Evolutionary conservation across 2,888 invertebrate genomes (phyloP).

Genomic region (Cacoxenus indagator): DNA sequence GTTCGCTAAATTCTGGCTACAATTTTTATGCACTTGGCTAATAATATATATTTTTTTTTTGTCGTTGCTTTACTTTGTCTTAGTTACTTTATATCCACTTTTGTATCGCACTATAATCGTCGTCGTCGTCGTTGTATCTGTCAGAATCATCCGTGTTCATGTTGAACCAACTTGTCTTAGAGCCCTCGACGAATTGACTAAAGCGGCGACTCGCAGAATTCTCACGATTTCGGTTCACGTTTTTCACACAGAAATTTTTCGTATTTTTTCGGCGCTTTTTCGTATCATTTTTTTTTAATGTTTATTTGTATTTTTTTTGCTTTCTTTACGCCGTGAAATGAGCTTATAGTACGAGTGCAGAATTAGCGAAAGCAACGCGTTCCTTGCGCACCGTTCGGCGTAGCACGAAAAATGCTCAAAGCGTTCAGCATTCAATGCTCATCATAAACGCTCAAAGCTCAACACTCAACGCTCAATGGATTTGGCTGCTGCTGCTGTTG

Average conservation of each 20-base stretch:
- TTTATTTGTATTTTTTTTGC: slow-evolving; percentile 31
- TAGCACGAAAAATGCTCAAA: not conserved
- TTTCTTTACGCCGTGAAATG: slow-evolving; percentile 38
- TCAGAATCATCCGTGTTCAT: not conserved
- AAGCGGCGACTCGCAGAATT: not conserved
- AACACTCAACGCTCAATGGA: no score
- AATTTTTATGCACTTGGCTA: no score
- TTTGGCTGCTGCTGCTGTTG: slow-evolving; percentile 30
- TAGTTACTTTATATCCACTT: not conserved
- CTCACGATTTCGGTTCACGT: not conserved
- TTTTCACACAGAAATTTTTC: not conserved
- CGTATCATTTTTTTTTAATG: not conserved
- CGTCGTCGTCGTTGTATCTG: no score
- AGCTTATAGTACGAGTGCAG: slow-evolving; percentile 30
- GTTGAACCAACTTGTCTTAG: not conserved
- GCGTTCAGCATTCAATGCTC: not conserved
- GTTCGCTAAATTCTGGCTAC: no score
- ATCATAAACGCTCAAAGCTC: slow-evolving; percentile 29
- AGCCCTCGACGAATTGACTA: not conserved
- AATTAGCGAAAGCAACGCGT: slow-evolving; percentile 11
- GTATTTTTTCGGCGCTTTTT: no score
- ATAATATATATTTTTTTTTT: no score
- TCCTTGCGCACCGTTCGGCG: not conserved
- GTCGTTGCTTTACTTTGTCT: not conserved
- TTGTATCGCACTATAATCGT: not conserved